Evolutionary conservation across 2,797 vertebrate genomes (phyloP), one percentile per base, ranked within the genome.

Genomic region (Micrastur ruficollis): DNA sequence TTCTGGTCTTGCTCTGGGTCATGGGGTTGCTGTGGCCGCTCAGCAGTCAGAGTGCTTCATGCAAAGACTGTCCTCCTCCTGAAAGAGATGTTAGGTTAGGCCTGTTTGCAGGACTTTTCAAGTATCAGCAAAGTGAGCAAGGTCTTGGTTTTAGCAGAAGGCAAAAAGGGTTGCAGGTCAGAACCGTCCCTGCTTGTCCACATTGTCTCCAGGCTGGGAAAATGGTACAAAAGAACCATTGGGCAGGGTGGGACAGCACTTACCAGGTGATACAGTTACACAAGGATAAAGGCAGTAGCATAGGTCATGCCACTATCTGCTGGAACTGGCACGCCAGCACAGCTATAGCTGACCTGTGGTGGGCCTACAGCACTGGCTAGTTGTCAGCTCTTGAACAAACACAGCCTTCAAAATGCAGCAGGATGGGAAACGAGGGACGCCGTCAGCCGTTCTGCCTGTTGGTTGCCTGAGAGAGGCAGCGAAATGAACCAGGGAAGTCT

Each of bases 201-300:
- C 9, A 3, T 34, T 36, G 46, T 36, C 32, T 38, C 31, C 16
- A 31, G n/a, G 31, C 16, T 34, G 66, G 53, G 26, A 26, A 47
- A 46, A 50, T 8, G 18, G 23, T 46, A 2, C 18, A 6, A 11
- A 19, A 18, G 34, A 5, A 12, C n/a, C 40, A 3, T 2, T 18
- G 66, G 20, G 72, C 22, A 10, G 44, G 21, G 55, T 6, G 0
- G 3, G 55, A 14, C n/a, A 32, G 44, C 25, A 1, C 26, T 31
- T 9, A 4, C 5, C 36, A 5, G n/a, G 1, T 12, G 53, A 5
- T 4, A 4, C 9, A 15, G 31, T 15, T 8, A 8, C 25, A 17
- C 31, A 14, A 2, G 2, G 19, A 6, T 7, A 44, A 5, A 0
- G 3, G 47, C 27, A 14, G 1, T 21, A 7, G 46, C 14, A 5